phyloP scores from a whole-genome alignment of 1,140 invertebrate species.

The Mercenaria mercenaria region DNA sequence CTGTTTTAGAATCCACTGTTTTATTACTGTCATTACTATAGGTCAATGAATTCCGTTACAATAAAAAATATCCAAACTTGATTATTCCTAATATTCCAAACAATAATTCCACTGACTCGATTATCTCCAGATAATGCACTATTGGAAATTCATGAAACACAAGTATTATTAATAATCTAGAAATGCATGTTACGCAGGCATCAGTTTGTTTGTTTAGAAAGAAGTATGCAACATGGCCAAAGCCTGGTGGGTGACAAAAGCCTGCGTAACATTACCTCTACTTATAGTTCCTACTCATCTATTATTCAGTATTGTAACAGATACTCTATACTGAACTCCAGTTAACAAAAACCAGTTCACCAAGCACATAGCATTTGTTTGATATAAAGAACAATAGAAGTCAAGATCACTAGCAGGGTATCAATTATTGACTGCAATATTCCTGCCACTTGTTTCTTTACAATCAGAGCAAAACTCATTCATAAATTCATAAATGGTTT shows the following conservation, averaged over 20 bases:
- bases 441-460: no score
- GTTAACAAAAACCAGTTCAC: slow-evolving; percentile 7
- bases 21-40: no score
- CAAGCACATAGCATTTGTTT: not conserved
- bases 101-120: not conserved
- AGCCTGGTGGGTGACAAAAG: not conserved
- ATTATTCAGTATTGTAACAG: slow-evolving; percentile 12
- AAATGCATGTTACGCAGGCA: not conserved
- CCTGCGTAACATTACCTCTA: not conserved
- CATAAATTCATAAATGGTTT: no score
- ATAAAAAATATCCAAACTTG: no score
- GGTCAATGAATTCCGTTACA: no score
- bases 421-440: no score
- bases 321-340: not conserved
- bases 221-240: not conserved
- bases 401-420: not conserved
- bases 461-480: no score
- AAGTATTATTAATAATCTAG: not conserved
- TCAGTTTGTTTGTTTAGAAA: not conserved
- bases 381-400: not conserved
- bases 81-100: not conserved
- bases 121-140: not conserved
- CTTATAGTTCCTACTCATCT: not conserved
- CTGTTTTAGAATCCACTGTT: no score
- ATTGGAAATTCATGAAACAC: slow-evolving; percentile 8